A percentile compares a stretch with the other conserved stretches of the same genome.
Evolutionary conservation across 2,888 invertebrate species (phyloP).

Genomic region (Galerucella pusilla): DNA sequence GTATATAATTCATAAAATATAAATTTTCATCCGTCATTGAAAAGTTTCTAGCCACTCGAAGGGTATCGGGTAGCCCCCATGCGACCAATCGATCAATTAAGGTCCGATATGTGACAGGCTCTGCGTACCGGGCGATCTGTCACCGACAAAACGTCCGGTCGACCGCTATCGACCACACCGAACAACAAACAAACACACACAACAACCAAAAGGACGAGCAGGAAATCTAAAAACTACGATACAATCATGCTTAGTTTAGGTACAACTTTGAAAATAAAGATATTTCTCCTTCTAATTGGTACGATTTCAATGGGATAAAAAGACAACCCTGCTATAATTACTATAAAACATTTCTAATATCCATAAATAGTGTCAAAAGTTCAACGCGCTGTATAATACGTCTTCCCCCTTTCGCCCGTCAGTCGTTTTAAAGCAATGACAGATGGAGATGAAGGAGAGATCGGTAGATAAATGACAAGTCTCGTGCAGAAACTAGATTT

Average conservation of each 20-base stretch:
- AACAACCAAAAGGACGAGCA: conserved; percentile 52
- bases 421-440: conserved; percentile 37
- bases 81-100: conserved; percentile 62
- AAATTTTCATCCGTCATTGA: conserved; percentile 7
- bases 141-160: conserved; percentile 57
- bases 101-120: conserved; percentile 53
- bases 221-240: background rate
- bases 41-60: background rate
- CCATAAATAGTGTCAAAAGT: no score
- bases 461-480: conserved; percentile 39
- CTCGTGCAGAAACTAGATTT: conserved; percentile 30
- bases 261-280: no score
- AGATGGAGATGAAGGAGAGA: conserved; percentile 42
- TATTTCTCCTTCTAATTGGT: no score
- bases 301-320: no score
- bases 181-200: background rate
- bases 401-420: conserved; percentile 14
- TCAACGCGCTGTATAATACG: background rate
- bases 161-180: conserved; percentile 54
- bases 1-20: background rate
- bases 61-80: conserved; percentile 42
- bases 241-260: background rate
- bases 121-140: conserved; percentile 60
- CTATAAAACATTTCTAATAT: no score
- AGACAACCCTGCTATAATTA: no score